A percentile compares a stretch with the other conserved stretches of the same genome.
These are phyloP conservation scores for Agrenia bidenticulata DNA, from an alignment of 2,888 invertebrate genomes.

Conservation along the genomic window DNA sequence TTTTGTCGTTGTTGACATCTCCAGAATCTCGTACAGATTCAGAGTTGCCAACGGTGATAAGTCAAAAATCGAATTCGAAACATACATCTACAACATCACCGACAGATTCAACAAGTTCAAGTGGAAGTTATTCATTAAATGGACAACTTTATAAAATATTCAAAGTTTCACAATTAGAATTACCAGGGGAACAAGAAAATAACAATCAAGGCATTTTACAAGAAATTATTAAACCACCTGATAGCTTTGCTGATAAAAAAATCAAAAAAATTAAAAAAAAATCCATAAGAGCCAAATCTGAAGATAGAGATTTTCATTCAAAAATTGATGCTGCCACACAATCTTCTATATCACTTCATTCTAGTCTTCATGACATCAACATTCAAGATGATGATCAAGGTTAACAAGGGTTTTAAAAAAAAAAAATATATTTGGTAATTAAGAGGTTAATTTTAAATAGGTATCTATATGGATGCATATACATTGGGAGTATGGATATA, in stretches of 20 bases:
- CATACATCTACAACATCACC: no score
- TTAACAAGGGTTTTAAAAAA: no score
- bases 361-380: conserved; percentile 46
- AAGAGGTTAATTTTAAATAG: conserved; percentile 54
- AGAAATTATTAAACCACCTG: conserved; percentile 4
- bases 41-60: no score
- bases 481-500: conserved; percentile 72
- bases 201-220: no score
- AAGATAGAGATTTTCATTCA: conserved; percentile 27
- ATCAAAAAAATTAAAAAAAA: conserved; percentile 27
- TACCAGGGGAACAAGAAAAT: no score
- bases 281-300: conserved; percentile 33
- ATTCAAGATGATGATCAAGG: conserved; percentile 54
- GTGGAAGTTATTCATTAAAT: background rate
- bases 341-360: conserved; percentile 46
- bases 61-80: no score
- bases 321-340: conserved; percentile 48
- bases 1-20: background rate
- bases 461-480: conserved; percentile 74
- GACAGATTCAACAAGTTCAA: background rate
- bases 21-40: background rate
- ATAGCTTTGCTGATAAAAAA: background rate
- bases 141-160: no score
- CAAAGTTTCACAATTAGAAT: no score
- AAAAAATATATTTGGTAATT: no score